phyloP scores from a whole-genome alignment of 2,888 invertebrate species.

The Hirtodrosophila cameraria region DNA sequence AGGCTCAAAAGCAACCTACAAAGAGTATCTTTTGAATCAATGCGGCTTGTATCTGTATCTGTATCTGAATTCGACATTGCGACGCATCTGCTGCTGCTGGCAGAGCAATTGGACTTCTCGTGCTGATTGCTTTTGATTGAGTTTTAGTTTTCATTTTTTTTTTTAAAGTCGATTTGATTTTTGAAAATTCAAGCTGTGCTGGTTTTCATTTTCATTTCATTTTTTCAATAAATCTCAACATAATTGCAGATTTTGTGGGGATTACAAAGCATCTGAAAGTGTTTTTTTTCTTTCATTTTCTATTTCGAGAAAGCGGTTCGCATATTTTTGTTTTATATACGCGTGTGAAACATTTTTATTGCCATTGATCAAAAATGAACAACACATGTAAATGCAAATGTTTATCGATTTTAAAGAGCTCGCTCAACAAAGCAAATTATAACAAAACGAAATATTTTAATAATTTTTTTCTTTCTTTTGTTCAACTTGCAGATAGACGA shows the following conservation, averaged over 20 bases:
- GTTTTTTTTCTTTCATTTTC: constrained; percentile 60
- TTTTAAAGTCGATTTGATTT: constrained; percentile 10
- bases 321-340: constrained; percentile 39
- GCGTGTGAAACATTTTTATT: constrained; percentile 65
- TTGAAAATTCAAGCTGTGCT: constrained; percentile 38
- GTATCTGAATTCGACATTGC: constrained; percentile 19
- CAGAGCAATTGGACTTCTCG: constrained; percentile 29
- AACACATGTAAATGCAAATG: constrained; percentile 44
- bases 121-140: constrained; percentile 54
- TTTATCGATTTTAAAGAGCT: constrained; percentile 32
- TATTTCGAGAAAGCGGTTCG: constrained; percentile 52
- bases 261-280: constrained; percentile 35
- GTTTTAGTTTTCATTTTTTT: constrained; percentile 33
- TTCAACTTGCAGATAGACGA: constrained; percentile 44
- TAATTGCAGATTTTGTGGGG: constrained; percentile 46
- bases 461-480: constrained; percentile 27
- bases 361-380: constrained; percentile 17
- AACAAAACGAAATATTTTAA: constrained; percentile 41
- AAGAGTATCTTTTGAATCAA: constrained; percentile 26
- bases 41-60: constrained; percentile 8
- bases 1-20: constrained; percentile 39
- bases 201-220: constrained; percentile 31
- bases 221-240: constrained; percentile 35
- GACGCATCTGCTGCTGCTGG: constrained; percentile 39
- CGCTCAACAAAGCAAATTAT: neutral